Conservation (phyloP, 2,113 vertebrate species). For the Toxostoma redivivum region DNA sequence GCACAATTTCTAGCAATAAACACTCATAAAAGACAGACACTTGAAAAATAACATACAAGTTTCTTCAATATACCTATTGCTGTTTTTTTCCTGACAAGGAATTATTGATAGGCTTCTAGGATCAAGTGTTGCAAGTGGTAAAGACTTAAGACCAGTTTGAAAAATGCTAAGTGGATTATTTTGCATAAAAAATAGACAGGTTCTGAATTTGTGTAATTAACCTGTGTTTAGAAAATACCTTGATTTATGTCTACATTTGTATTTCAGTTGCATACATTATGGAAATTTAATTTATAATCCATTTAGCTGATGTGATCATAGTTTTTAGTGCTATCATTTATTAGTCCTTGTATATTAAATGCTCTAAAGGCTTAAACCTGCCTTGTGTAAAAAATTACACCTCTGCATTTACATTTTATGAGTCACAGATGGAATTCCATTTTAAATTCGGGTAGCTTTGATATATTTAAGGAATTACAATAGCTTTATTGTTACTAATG, state of each 20-base stretch:
- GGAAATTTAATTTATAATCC: constrained; percentile 99
- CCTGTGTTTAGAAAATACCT: constrained; percentile 98
- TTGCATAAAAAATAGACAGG: constrained; percentile 97
- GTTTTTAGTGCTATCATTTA: constrained; percentile 97
- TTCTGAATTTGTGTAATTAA: constrained; percentile 94
- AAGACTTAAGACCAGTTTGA: constrained; percentile 73
- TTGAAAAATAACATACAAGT: constrained; percentile 82
- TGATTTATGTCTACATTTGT: constrained; percentile 94
- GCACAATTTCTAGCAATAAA: constrained; percentile 99
- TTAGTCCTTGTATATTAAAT: constrained; percentile 93
- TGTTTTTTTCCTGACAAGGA: constrained; percentile 75
- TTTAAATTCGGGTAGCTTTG: constrained; percentile 81
- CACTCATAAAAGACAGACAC: constrained; percentile 90
- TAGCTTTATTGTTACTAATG: constrained; percentile 70
- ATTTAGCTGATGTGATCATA: constrained; percentile 98
- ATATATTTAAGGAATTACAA: constrained; percentile 65
- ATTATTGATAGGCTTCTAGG: constrained; percentile 93
- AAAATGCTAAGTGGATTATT: constrained; percentile 98
- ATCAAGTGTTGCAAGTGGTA: constrained; percentile 73
- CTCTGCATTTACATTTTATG: constrained; percentile 89
- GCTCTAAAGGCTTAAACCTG: constrained; percentile 82
- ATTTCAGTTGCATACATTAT: constrained; percentile 96
- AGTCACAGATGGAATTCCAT: constrained; percentile 87
- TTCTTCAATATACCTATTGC: constrained; percentile 86
- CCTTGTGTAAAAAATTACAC: constrained; percentile 79